phyloP scores from a whole-genome alignment of 1,140 invertebrate genomes.

The Calosoma granatense region DNA sequence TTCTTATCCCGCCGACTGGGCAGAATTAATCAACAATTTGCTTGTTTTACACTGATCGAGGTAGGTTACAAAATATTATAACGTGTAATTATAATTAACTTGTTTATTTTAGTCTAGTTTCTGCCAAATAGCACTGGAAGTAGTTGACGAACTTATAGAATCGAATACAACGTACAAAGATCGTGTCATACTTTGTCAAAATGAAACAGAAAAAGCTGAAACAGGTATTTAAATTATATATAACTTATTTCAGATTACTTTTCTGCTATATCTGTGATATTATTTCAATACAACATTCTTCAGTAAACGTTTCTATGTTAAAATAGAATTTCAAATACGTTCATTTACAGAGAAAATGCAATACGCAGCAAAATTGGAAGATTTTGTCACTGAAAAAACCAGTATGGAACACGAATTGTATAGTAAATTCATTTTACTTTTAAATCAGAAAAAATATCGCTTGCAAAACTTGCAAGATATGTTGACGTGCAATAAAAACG shows the following conservation, averaged over 20 bases:
- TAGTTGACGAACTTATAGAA: too few species aligned
- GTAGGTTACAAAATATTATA: neutral
- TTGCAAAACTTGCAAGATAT: constrained; percentile 10
- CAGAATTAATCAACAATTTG: neutral
- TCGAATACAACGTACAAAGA: too few species aligned
- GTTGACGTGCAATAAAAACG: neutral
- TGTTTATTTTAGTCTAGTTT: too few species aligned
- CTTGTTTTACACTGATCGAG: neutral
- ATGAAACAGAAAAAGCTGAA: neutral
- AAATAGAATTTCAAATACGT: neutral
- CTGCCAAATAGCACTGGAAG: too few species aligned
- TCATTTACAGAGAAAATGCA: constrained; percentile 1
- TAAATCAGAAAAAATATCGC: constrained; percentile 14
- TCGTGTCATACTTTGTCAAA: too few species aligned
- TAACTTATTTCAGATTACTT: constrained; percentile 9
- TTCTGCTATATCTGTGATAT: too few species aligned
- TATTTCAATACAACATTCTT: too few species aligned
- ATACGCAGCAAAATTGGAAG: constrained; percentile 1
- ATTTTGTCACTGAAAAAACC: constrained; percentile 7
- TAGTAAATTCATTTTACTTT: constrained; percentile 12
- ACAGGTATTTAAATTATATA: neutral
- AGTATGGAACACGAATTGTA: constrained; percentile 13
- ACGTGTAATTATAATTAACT: too few species aligned
- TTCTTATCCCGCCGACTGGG: neutral
- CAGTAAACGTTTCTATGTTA: too few species aligned